phyloP scores from a whole-genome alignment of 2,113 vertebrate genomes.

The Oncorhynchus masou region DNA sequence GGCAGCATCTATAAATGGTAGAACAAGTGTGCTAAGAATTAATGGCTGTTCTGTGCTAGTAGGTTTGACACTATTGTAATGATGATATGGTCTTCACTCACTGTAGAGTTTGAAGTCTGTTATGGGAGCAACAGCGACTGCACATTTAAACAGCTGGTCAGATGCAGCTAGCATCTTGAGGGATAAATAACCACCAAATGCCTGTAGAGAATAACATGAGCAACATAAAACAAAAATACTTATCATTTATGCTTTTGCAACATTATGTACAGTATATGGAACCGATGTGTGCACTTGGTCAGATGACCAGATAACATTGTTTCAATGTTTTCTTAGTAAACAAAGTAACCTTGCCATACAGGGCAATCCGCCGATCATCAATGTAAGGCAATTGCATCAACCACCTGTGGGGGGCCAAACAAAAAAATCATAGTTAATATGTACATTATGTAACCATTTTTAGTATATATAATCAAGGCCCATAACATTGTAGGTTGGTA shows the following conservation, averaged over 20 bases:
- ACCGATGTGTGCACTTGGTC: neutral
- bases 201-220: slow-evolving; percentile 56
- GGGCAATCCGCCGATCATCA: slow-evolving; percentile 72
- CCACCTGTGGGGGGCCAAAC: slow-evolving; percentile 62
- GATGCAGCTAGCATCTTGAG: slow-evolving; percentile 77
- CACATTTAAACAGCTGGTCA: slow-evolving; percentile 75
- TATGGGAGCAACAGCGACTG: slow-evolving; percentile 74
- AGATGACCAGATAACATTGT: neutral
- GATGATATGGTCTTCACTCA: slow-evolving; percentile 53
- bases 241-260: neutral
- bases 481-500: slow-evolving; percentile 1
- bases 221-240: neutral
- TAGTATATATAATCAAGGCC: neutral
- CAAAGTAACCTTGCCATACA: slow-evolving; percentile 78
- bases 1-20: slow-evolving; percentile 65
- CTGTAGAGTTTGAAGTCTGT: slow-evolving; percentile 81
- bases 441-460: neutral
- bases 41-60: neutral
- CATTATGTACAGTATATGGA: too few relatives aligned
- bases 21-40: too few relatives aligned
- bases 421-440: neutral
- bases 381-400: slow-evolving; percentile 76
- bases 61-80: neutral
- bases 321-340: neutral
- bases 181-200: slow-evolving; percentile 79